phyloP scores from a whole-genome alignment of 2,797 vertebrate species.

The Novumbra hubbsi region DNA sequence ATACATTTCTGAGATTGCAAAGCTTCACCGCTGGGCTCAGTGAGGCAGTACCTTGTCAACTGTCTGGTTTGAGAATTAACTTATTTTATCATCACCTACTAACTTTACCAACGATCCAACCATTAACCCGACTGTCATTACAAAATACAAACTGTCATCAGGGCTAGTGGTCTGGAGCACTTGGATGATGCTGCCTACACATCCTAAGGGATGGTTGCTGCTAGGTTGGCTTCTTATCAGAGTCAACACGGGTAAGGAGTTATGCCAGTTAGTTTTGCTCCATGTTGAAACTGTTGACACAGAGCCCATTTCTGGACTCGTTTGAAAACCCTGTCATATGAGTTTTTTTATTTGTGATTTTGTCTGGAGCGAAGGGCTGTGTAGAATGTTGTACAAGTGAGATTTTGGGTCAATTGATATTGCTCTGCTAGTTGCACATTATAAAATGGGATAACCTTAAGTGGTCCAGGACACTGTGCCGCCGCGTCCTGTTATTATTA shows the following conservation, averaged over 20 bases:
- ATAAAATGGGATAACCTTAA: too few relatives aligned
- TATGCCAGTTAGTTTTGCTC: not conserved
- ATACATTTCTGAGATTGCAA: constrained; percentile 20
- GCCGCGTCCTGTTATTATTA: too few relatives aligned
- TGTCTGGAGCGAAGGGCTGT: too few relatives aligned
- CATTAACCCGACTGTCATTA: not conserved
- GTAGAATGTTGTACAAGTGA: too few relatives aligned
- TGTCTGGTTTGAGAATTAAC: constrained; percentile 1
- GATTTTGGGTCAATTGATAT: too few relatives aligned
- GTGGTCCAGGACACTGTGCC: too few relatives aligned
- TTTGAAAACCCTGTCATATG: too few relatives aligned
- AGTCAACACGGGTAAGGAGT: not conserved
- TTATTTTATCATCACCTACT: constrained; percentile 2
- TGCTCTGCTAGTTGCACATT: too few relatives aligned
- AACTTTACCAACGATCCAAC: not conserved
- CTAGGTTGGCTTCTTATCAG: not conserved
- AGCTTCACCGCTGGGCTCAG: not conserved
- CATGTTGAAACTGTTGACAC: not conserved
- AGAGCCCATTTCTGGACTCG: too few relatives aligned
- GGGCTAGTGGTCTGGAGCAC: not conserved
- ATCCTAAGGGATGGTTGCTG: not conserved
- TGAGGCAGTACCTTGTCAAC: constrained; percentile 5
- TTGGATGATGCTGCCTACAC: not conserved
- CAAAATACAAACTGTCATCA: not conserved
- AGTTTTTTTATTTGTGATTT: too few relatives aligned